A percentile compares a stretch with the other conserved stretches of the same genome.
phyloP scores from a whole-genome alignment of 92 coral and sea anemone genomes.

The Plumapathes pennacea region DNA sequence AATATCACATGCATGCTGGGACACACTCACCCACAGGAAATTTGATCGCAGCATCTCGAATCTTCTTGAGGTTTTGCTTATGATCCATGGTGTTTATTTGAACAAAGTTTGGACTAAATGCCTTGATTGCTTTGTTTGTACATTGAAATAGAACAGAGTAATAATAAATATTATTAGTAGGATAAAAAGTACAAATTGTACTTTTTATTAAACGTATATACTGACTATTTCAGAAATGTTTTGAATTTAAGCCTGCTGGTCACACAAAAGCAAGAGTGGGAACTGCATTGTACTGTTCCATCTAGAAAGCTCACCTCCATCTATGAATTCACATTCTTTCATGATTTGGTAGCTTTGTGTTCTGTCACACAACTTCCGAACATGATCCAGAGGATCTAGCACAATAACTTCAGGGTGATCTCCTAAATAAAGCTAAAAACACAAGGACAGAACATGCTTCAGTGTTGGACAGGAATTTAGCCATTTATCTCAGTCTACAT shows the following conservation, averaged over 20 bases:
- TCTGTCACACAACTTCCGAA: conserved; percentile 84
- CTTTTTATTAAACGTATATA: too few relatives aligned
- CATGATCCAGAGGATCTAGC: conserved; percentile 90
- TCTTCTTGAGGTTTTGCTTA: conserved; percentile 60
- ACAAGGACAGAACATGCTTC: neutral
- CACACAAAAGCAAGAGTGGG: too few relatives aligned
- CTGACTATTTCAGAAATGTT: too few relatives aligned
- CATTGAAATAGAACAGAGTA: too few relatives aligned
- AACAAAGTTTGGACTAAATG: conserved; percentile 91
- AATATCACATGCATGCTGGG: too few relatives aligned
- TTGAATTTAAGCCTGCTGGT: too few relatives aligned
- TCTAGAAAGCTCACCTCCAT: conserved; percentile 59
- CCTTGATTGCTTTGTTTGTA: conserved; percentile 83
- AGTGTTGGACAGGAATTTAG: neutral
- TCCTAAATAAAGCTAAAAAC: conserved; percentile 61
- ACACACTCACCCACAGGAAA: conserved; percentile 88
- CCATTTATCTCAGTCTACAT: neutral
- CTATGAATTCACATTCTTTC: conserved; percentile 92
- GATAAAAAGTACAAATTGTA: too few relatives aligned
- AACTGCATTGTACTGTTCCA: neutral
- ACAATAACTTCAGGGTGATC: conserved; percentile 86
- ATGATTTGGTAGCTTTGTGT: conserved; percentile 87
- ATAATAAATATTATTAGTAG: too few relatives aligned
- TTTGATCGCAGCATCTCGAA: conserved; percentile 76
- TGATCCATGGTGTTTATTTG: conserved; percentile 71